phyloP scores from a whole-genome alignment of 2,113 vertebrate genomes.

The Perognathus longimembris region DNA sequence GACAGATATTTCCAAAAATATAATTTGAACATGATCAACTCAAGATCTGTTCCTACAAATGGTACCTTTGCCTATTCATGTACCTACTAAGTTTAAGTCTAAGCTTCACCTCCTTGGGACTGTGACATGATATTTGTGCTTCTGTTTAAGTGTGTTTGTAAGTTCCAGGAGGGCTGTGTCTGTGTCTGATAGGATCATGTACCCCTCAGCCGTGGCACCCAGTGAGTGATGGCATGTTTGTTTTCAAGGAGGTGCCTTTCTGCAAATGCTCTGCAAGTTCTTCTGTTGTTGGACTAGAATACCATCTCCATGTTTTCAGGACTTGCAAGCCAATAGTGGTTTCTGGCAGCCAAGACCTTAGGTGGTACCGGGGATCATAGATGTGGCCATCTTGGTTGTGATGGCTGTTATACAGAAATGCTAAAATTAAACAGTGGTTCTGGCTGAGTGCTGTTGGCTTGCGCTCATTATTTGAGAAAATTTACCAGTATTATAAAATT shows the following conservation, averaged over 20 bases:
- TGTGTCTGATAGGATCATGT: neutral
- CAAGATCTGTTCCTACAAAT: neutral
- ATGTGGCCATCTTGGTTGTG: conserved; percentile 56
- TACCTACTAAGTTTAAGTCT: neutral
- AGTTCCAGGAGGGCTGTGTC: neutral
- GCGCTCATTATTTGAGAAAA: conserved; percentile 72
- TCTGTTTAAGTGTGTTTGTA: neutral
- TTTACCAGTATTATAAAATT: conserved; percentile 60
- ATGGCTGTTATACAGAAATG: conserved; percentile 59
- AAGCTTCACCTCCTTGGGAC: neutral
- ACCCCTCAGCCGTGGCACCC: neutral
- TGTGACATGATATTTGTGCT: neutral
- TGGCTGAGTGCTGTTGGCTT: conserved; percentile 64
- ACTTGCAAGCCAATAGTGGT: neutral
- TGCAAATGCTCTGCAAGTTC: neutral
- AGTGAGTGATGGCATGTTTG: neutral
- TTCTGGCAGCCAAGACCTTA: neutral
- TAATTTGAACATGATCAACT: neutral
- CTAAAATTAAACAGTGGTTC: conserved; percentile 76
- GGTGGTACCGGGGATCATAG: conserved; percentile 66
- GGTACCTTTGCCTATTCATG: neutral
- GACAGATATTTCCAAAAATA: neutral
- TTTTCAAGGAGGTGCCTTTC: conserved; percentile 24
- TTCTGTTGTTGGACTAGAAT: neutral
- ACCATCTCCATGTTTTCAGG: neutral